phyloP scores from a whole-genome alignment of 1,140 invertebrate genomes.

The Neocloeon triangulifer region DNA sequence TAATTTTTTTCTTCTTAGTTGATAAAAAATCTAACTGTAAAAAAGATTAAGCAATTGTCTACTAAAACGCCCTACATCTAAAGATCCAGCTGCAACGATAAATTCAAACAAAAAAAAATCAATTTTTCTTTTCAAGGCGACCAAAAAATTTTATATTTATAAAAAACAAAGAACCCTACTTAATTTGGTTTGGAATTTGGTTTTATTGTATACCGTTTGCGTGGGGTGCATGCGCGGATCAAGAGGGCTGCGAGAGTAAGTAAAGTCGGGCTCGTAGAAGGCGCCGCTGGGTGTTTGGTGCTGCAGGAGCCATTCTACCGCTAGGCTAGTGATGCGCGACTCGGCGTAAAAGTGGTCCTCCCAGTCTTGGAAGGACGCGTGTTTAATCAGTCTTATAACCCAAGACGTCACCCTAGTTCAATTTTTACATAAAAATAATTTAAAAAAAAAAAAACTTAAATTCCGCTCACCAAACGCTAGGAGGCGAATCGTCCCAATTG shows the following conservation, averaged over 20 bases:
- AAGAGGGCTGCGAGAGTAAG: too few relatives aligned
- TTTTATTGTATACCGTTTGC: too few relatives aligned
- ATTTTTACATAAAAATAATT: constrained; percentile 7
- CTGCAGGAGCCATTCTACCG: constrained; percentile 19
- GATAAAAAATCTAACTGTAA: too few relatives aligned
- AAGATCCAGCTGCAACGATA: too few relatives aligned
- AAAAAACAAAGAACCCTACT: too few relatives aligned
- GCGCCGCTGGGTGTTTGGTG: constrained; percentile 19
- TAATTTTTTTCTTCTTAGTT: too few relatives aligned
- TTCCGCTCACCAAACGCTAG: constrained; percentile 25
- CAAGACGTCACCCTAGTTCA: constrained; percentile 24
- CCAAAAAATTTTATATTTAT: too few relatives aligned
- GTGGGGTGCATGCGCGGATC: constrained; percentile 15
- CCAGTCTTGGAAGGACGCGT: constrained; percentile 26
- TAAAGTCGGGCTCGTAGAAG: constrained; percentile 20
- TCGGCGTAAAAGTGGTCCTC: constrained; percentile 25
- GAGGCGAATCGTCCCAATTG: constrained; percentile 19
- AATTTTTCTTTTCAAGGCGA: too few relatives aligned
- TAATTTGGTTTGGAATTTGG: too few relatives aligned
- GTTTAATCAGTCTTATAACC: constrained; percentile 18
- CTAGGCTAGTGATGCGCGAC: constrained; percentile 15
- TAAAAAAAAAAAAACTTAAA: constrained; percentile 3
- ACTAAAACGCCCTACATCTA: too few relatives aligned
- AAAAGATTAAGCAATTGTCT: too few relatives aligned
- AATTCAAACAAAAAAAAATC: too few relatives aligned